These are phyloP conservation scores for Idaea straminata DNA, from an alignment of 2,888 invertebrate species.

Conservation along the genomic window DNA sequence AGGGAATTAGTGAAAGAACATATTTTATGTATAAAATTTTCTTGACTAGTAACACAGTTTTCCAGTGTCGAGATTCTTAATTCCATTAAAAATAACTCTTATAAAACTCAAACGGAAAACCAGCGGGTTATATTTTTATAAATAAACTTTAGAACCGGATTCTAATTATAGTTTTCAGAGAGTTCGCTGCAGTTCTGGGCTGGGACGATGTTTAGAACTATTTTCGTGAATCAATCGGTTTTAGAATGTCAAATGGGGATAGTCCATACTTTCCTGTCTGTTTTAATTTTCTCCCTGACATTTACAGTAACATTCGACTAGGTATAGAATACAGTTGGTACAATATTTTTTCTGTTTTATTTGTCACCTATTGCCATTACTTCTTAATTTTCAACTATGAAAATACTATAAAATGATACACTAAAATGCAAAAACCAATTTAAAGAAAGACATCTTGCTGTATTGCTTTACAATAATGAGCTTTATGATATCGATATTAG, in stretches of 20 bases:
- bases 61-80: neutral
- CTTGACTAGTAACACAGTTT: neutral
- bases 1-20: too few relatives aligned
- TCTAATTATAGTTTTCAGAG: neutral
- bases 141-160: neutral
- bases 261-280: neutral
- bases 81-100: neutral
- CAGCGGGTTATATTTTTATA: slow-evolving; percentile 1
- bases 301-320: neutral
- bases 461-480: neutral
- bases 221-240: neutral
- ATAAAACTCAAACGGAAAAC: slow-evolving; percentile 4
- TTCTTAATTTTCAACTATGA: neutral
- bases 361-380: neutral
- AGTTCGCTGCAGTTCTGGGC: slow-evolving; percentile 1
- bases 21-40: too few relatives aligned
- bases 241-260: neutral
- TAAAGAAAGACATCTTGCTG: too few relatives aligned
- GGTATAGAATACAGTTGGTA: neutral
- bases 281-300: neutral
- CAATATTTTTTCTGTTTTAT: neutral
- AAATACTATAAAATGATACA: neutral
- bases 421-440: neutral
- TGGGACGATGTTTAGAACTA: neutral
- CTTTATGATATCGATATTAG: neutral